A percentile compares a stretch with the other conserved stretches of the same genome.
Conservation (phyloP, 2,888 invertebrate species). For the Netelia virgata region DNA sequence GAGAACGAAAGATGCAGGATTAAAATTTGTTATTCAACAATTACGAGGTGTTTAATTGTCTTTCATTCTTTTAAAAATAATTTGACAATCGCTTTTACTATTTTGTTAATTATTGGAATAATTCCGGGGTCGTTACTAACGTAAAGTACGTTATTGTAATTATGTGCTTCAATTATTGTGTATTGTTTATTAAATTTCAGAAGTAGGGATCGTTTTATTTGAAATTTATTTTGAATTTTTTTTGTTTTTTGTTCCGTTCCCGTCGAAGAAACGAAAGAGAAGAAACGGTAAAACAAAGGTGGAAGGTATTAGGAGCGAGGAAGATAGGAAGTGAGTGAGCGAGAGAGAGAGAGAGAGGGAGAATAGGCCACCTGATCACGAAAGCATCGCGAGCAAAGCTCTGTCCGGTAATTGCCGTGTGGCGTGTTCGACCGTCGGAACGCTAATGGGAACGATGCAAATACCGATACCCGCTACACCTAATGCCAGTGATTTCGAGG, state of each 20-base stretch:
- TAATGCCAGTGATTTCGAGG: conserved; percentile 77
- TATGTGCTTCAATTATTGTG: no score
- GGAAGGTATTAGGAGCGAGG: background rate
- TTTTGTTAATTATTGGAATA: no score
- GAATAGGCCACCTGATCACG: conserved; percentile 72
- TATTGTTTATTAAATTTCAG: no score
- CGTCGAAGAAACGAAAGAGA: background rate
- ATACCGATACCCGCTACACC: conserved; percentile 79
- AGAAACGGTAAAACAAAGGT: conserved; percentile 15
- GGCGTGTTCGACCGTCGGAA: conserved; percentile 77
- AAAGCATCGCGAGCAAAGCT: conserved; percentile 74
- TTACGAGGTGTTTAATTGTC: background rate
- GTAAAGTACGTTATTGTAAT: no score
- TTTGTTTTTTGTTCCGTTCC: background rate
- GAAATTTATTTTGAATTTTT: no score
- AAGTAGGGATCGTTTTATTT: no score
- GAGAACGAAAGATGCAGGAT: background rate
- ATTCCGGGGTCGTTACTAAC: no score
- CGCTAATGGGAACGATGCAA: conserved; percentile 82
- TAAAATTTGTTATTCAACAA: background rate
- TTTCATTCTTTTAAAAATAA: no score
- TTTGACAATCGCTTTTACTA: no score
- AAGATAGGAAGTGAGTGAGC: background rate
- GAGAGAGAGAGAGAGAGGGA: background rate
- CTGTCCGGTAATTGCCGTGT: conserved; percentile 80